Evolutionary conservation across 2,888 invertebrate species (phyloP), one percentile per base, ranked within the genome.

Genomic region (Drosophila robusta): DNA sequence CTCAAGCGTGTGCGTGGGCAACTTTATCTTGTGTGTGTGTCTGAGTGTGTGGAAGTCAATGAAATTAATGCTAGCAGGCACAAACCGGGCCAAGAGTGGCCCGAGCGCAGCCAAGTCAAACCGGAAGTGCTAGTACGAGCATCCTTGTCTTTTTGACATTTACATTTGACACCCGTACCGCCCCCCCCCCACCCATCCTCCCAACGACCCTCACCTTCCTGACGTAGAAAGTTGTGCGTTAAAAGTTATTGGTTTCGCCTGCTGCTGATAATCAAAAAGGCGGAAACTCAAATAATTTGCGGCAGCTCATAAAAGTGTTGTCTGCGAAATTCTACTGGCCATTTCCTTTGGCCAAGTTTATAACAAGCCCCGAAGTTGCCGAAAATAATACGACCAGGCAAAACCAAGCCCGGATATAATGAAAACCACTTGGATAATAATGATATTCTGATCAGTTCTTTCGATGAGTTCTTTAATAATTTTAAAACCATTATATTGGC

Each of bases 61-160:
- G 84, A 83, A 86, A 83, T 83, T 78, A 83, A 73, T 77, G 76
- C 78, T 69, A 60, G 70, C 66, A 65, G 79, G 56, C 71, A 67
- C 49, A 38, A 26, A 26, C 54, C 38, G 47, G 61, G 54, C 62
- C 34, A 41, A 57, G 61, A 11, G 41, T 29, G 41, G 47, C 29
- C 45, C 26, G 26, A 26, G 7, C 29, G 9, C 29, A 29, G 29
- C 9, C 12, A 38, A 69, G 46, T 36, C 54, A 45, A 52, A 57
- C 36, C 62, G 65, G 70, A 75, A 75, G 61, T 60, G 52, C 62
- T 24, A 49, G 42, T n/a, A 49, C 58, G 64, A 60, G 70, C 65
- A 51, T 78, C 70, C 61, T 75, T 58, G 65, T 62, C 69, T 62
- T 56, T 80, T 80, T 76, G 73, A 78, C 82, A 86, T 82, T 80